These are phyloP conservation scores for Cladorhizidae sp. DNA, from an alignment of 37 sponge, comb jelly and placozoan genomes.

Conservation along the genomic window DNA sequence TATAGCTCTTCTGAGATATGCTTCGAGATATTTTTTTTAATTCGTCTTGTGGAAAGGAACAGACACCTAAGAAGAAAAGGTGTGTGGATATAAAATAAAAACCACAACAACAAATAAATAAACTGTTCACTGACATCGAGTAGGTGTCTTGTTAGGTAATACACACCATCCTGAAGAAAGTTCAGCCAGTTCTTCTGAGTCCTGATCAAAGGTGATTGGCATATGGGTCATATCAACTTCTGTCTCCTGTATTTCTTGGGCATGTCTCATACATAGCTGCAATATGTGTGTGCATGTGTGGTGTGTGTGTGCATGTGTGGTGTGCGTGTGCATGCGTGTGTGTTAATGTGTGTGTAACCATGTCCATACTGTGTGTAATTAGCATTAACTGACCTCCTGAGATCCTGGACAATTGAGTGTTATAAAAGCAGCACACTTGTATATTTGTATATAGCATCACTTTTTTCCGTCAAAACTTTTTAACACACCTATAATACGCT, in stretches of 20 bases:
- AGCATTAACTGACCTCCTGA: background rate
- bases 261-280: background rate
- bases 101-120: background rate
- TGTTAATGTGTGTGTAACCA: background rate
- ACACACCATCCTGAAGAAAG: conserved; percentile 9
- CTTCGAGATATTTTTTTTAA: background rate
- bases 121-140: background rate
- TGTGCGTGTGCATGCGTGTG: too few species aligned
- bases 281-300: background rate
- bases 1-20: background rate
- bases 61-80: background rate
- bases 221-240: background rate
- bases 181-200: too few species aligned
- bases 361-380: background rate
- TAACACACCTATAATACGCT: too few species aligned
- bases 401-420: background rate
- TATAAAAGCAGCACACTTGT: background rate
- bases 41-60: background rate
- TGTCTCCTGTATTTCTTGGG: background rate
- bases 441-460: too few species aligned
- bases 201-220: background rate
- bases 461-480: too few species aligned
- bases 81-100: background rate
- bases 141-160: background rate
- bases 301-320: too few species aligned